Evolutionary conservation across 2,888 invertebrate species (phyloP).

Genomic region (Zaprionus obscuricornis): DNA sequence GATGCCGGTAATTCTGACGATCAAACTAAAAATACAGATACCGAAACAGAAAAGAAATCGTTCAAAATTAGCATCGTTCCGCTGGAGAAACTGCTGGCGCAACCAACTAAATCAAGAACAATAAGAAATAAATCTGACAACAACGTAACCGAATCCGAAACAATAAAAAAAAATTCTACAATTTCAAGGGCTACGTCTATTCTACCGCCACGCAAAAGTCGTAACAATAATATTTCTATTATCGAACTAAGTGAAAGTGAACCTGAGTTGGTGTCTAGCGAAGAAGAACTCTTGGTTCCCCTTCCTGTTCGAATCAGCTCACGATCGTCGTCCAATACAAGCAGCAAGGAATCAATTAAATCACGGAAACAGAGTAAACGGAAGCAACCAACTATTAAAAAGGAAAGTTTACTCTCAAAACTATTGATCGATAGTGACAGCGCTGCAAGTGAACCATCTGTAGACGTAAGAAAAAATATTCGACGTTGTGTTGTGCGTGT

Average conservation of each 20-base stretch:
- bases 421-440: slow-evolving; percentile 39
- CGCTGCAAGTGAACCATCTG: slow-evolving; percentile 20
- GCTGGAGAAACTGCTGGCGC: slow-evolving; percentile 74
- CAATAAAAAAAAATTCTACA: slow-evolving; percentile 2
- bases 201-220: slow-evolving; percentile 28
- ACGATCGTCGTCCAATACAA: slow-evolving; percentile 5
- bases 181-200: neutral
- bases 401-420: slow-evolving; percentile 39
- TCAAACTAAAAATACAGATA: slow-evolving; percentile 2
- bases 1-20: slow-evolving; percentile 24
- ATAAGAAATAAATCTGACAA: neutral
- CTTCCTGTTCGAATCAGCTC: too few relatives aligned
- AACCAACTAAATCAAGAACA: slow-evolving; percentile 36
- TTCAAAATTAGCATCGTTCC: slow-evolving; percentile 79
- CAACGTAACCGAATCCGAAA: neutral
- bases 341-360: neutral
- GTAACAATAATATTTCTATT: slow-evolving; percentile 60
- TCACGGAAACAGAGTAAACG: too few relatives aligned
- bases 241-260: slow-evolving; percentile 72
- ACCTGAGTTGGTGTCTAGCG: slow-evolving; percentile 19
- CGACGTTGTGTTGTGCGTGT: slow-evolving; percentile 68
- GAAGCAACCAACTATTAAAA: neutral
- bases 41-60: slow-evolving; percentile 22
- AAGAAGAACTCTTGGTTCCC: slow-evolving; percentile 7
- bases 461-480: slow-evolving; percentile 2